Evolutionary conservation across 2,113 vertebrate genomes (phyloP), one percentile per base, ranked within the genome.

Genomic region (Henicopernis longicauda): DNA sequence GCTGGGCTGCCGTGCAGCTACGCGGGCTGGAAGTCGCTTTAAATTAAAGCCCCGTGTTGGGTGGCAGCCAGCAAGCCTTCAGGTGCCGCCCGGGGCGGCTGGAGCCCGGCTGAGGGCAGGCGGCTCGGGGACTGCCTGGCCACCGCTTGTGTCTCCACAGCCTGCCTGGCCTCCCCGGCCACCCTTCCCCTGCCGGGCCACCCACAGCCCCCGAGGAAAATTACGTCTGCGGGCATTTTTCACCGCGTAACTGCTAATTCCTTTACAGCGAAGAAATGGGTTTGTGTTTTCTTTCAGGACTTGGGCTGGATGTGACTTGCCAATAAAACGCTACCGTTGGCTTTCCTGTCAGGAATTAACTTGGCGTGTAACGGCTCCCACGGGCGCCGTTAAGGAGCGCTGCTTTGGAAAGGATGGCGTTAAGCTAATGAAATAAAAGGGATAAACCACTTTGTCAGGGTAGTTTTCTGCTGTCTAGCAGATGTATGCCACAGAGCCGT

Each of bases 91-190:
- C 5, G 25, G 25, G 45, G 12, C 4, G 4, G 29, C 80, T 34
- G 4, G 11, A 76, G 31, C n/a, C 63, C 1, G 1, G 29, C 45
- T 29, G 45, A 34, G 32, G 34, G 19, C 49, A 5, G 31, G 66
- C 21, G 1, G 4, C 40, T 22, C 3, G 5, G 23, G 45, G 10
- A 2, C 16, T 3, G 63, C 32, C 8, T 0, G 6, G 23, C 49
- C 5, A 1, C 65, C 13, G 8, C 50, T 44, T 1, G 0, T 7
- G 7, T 15, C 45, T 34, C 58, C 38, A 21, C 45, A 59, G 49
- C 78, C 34, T 26, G 6, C 38, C 29, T 0, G 1, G 32, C 50
- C 50, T 45, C 22, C 57, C 29, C 1, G 0, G 58, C 38, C 32
- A 3, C 65, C 52, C 61, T 13, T 42, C 34, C 52, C 4, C 73